A percentile compares a stretch with the other conserved stretches of the same genome.
Evolutionary conservation across 2,888 invertebrate genomes (phyloP).

Genomic region (Cantharis nigra): DNA sequence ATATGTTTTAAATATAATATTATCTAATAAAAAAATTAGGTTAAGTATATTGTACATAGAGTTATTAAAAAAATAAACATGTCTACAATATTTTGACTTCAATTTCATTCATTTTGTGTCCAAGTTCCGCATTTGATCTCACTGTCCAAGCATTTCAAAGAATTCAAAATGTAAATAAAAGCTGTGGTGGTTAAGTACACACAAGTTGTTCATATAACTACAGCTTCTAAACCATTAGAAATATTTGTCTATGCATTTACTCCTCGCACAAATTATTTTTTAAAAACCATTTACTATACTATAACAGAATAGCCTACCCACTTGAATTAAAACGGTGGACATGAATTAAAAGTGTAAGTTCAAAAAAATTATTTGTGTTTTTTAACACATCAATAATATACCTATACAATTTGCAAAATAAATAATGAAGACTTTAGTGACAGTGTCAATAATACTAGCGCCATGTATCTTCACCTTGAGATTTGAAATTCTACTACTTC

Average conservation of each 20-base stretch:
- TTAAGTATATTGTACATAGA: slow-evolving; percentile 2
- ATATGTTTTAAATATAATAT: neutral
- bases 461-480: slow-evolving; percentile 2
- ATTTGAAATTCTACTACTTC: neutral
- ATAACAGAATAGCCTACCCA: neutral
- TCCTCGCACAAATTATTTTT: slow-evolving; percentile 37
- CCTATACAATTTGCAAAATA: too few species aligned
- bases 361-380: neutral
- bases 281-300: neutral
- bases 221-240: slow-evolving; percentile 52
- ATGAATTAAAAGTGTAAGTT: neutral
- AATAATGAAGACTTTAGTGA: neutral
- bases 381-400: neutral
- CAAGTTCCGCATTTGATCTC: slow-evolving; percentile 17
- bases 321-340: neutral
- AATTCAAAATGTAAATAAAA: slow-evolving; percentile 46
- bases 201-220: slow-evolving; percentile 46
- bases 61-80: neutral
- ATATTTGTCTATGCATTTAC: slow-evolving; percentile 53
- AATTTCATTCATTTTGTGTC: slow-evolving; percentile 1
- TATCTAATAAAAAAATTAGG: neutral
- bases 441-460: slow-evolving; percentile 1
- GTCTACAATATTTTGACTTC: neutral
- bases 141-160: slow-evolving; percentile 40
- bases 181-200: slow-evolving; percentile 45